Conservation (phyloP, 2,113 vertebrate genomes). For the Phasianus colchicus region DNA sequence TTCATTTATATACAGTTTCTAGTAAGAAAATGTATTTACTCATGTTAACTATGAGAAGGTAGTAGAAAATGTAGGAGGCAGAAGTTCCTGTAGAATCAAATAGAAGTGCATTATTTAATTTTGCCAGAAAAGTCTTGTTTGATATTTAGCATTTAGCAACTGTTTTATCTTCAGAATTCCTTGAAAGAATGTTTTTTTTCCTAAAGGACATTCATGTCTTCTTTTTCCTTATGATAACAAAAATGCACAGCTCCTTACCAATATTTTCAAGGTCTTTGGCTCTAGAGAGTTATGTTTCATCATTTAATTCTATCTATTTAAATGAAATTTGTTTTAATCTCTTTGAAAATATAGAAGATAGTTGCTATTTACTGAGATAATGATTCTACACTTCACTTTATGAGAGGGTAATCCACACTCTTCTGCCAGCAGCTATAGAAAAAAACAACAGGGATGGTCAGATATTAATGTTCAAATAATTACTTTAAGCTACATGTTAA, state of each 20-base stretch:
- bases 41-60: background rate
- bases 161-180: background rate
- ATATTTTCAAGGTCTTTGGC: background rate
- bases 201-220: background rate
- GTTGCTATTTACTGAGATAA: conserved; percentile 23
- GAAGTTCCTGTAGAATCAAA: background rate
- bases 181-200: background rate
- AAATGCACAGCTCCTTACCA: background rate
- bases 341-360: conserved; percentile 10
- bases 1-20: background rate
- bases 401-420: conserved; percentile 12
- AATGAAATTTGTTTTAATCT: conserved; percentile 43
- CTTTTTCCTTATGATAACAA: background rate
- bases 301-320: conserved; percentile 25
- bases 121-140: background rate
- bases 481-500: conserved; percentile 42
- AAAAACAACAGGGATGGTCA: background rate
- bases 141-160: background rate
- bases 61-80: conserved; percentile 5
- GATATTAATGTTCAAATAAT: conserved; percentile 42
- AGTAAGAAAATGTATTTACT: background rate
- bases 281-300: conserved; percentile 1
- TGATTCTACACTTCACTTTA: background rate
- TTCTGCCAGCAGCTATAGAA: conserved; percentile 41
- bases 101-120: background rate